Percentiles rank a stretch among this genome's conserved stretches.
These are phyloP conservation scores for Plebejus melissa DNA, from an alignment of 2,888 invertebrate species.

Conservation along the genomic window DNA sequence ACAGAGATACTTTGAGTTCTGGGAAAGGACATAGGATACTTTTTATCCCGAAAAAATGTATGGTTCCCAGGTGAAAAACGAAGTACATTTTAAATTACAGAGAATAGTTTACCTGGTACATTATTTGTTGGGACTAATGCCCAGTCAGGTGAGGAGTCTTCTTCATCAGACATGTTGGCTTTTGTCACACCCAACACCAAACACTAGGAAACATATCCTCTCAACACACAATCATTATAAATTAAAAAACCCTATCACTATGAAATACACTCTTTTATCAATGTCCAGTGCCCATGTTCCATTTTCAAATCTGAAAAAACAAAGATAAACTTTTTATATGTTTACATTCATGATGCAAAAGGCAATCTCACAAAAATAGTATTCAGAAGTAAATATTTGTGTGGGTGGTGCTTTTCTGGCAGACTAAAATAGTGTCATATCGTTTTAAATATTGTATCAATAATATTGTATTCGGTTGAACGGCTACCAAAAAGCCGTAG, in stretches of 20 bases:
- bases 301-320: conserved; percentile 47
- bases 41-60: too few species aligned
- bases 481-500: conserved; percentile 8
- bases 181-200: conserved; percentile 35
- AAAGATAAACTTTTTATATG: conserved; percentile 17
- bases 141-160: conserved; percentile 69
- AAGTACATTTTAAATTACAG: not conserved
- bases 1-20: too few species aligned
- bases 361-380: conserved; percentile 22
- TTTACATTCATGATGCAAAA: not conserved
- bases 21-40: too few species aligned
- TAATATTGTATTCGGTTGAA: conserved; percentile 5
- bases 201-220: conserved; percentile 49
- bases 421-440: conserved; percentile 14
- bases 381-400: conserved; percentile 15
- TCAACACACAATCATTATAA: conserved; percentile 45
- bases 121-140: conserved; percentile 64
- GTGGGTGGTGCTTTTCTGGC: conserved; percentile 14
- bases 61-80: too few species aligned
- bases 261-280: conserved; percentile 49
- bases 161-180: conserved; percentile 70
- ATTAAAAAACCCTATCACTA: conserved; percentile 38
- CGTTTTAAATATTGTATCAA: not conserved
- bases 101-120: conserved; percentile 59
- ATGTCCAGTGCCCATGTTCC: conserved; percentile 42